These are phyloP conservation scores for Myotis myotis DNA, from an alignment of 2,797 vertebrate genomes.

Conservation along the genomic window DNA sequence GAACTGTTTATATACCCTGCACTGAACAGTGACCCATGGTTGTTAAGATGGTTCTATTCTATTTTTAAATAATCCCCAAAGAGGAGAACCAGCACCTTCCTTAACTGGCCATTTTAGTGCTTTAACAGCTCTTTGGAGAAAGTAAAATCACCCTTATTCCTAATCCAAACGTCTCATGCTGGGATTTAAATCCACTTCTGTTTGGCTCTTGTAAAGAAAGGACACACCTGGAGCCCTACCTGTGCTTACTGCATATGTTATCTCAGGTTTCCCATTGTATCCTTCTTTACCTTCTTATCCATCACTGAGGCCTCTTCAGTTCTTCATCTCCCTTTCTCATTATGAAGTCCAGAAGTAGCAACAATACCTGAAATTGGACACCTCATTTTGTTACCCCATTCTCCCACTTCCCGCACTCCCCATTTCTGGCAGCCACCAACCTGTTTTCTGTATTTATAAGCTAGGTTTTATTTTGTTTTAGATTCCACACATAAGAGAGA, in stretches of 20 bases:
- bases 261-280: not conserved
- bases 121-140: slow-evolving; percentile 10
- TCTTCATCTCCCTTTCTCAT: not conserved
- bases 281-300: not conserved
- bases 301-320: not conserved
- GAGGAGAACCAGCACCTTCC: not conserved
- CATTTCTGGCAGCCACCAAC: not conserved
- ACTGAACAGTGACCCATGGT: not conserved
- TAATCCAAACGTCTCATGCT: not conserved
- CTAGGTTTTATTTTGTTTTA: not conserved
- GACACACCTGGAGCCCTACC: slow-evolving; percentile 34
- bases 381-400: not conserved
- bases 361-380: not conserved
- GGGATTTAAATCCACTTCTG: slow-evolving; percentile 27
- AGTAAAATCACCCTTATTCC: not conserved
- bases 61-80: slow-evolving; percentile 24
- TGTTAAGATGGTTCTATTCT: not conserved
- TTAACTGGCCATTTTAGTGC: not conserved
- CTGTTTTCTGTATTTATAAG: not conserved
- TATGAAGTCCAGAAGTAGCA: not conserved
- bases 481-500: not conserved
- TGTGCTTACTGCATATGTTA: not conserved
- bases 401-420: not conserved
- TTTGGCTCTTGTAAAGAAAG: slow-evolving; percentile 12
- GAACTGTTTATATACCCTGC: not conserved